Conservation (phyloP, 2,797 vertebrate species). For the Acomys russatus region DNA sequence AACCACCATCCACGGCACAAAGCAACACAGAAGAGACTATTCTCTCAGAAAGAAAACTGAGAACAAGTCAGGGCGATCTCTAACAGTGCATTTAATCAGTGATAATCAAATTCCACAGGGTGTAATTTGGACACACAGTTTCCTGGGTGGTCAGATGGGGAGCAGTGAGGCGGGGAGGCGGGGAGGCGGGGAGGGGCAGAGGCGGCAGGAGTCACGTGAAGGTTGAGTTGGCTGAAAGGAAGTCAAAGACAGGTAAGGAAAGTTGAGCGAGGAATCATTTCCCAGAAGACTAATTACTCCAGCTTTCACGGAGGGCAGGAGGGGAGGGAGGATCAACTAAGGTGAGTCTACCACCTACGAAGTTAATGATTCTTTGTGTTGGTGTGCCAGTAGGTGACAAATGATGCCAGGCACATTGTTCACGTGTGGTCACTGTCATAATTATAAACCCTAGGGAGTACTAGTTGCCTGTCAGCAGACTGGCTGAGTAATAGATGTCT, state of each 20-base stretch:
- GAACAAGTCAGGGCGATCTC: conserved; percentile 54
- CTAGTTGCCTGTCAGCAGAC: conserved; percentile 49
- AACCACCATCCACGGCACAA: background rate
- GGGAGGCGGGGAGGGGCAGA: background rate
- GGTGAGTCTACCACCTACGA: conserved; percentile 33
- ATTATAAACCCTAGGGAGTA: conserved; percentile 57
- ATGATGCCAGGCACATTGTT: background rate
- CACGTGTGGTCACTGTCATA: conserved; percentile 35
- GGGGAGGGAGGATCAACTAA: background rate
- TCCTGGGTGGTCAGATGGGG: conserved; percentile 28
- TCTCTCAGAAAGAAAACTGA: conserved; percentile 58
- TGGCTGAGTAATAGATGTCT: conserved; percentile 46
- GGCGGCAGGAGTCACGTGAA: background rate
- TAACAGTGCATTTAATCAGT: conserved; percentile 63
- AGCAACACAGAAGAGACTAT: background rate
- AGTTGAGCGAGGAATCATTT: conserved; percentile 38
- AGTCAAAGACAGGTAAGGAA: conserved; percentile 6
- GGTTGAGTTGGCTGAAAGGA: conserved; percentile 23
- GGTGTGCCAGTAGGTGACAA: conserved; percentile 21
- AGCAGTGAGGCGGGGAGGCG: background rate
- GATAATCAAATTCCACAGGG: conserved; percentile 59
- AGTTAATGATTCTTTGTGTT: conserved; percentile 44
- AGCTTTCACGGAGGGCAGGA: background rate
- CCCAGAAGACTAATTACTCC: conserved; percentile 51
- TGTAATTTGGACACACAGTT: conserved; percentile 53